Conservation (phyloP, 1,140 invertebrate genomes). For the Dolichoris vasculosae region DNA sequence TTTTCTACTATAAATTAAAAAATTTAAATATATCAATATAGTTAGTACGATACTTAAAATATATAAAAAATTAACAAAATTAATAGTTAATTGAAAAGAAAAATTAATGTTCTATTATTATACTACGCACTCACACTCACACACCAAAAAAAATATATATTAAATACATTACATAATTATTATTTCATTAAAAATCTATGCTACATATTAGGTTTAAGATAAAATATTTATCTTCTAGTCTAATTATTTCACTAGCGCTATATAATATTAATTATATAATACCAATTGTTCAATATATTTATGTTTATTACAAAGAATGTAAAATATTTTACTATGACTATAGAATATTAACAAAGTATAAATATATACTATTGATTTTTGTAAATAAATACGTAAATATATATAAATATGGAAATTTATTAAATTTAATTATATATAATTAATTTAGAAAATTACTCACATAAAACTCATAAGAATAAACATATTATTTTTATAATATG, state of each 20-base stretch:
- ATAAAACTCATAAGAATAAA: conserved; percentile 64
- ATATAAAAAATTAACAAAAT: background rate
- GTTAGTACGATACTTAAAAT: background rate
- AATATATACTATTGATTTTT: background rate
- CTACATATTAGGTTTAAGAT: conserved; percentile 57
- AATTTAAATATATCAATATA: conserved; percentile 15
- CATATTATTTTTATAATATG: conserved; percentile 61
- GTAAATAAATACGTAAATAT: conserved; percentile 2
- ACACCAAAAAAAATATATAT: conserved; percentile 24
- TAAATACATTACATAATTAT: conserved; percentile 37
- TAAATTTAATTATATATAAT: conserved; percentile 37
- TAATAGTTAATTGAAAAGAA: background rate
- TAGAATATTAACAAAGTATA: conserved; percentile 26
- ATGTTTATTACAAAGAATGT: conserved; percentile 53
- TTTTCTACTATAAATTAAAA: background rate
- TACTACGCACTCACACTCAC: conserved; percentile 52
- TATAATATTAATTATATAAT: conserved; percentile 16
- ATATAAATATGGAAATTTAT: conserved; percentile 32
- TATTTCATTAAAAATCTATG: conserved; percentile 55
- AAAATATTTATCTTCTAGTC: conserved; percentile 57
- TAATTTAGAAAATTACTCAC: conserved; percentile 61
- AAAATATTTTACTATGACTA: conserved; percentile 52
- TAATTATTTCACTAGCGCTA: conserved; percentile 58
- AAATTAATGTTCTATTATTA: conserved; percentile 41
- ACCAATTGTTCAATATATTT: conserved; percentile 15